Base-by-base conservation (phyloP, 2,888 invertebrate species). In the Agrilus mali region DNA sequence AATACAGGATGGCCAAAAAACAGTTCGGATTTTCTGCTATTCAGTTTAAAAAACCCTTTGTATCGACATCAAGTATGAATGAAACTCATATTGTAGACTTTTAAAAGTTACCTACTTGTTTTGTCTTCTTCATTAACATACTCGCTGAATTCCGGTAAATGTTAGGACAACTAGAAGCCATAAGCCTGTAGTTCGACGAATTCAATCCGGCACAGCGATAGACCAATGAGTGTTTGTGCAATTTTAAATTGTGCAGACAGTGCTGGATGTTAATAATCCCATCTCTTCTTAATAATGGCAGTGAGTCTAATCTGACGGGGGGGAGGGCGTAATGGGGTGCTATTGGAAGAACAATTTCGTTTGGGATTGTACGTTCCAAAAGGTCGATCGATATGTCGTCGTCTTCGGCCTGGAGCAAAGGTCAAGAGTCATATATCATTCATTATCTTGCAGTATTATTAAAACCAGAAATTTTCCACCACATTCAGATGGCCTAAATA, bases 151-250 rank as follows among this genome's bases (percentile, higher is more conserved):
- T 87, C 54, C 85, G 77, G 60, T 81, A 88, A 55, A 94, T 88
- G 66, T 94, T 85, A 0, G 94, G 94, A 63, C 93, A 93, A 36
- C 92, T 92, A 3, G 87, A 88, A 1, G 92, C 89, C 48, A 85
- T 75, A 46, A 90, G 66, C 42, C 82, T 75, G 64, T 90, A 90
- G 50, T 84, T 78, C 56, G 82, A 82, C 44, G 85, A 82, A 61
- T 86, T 88, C 44, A 90, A 66, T 71, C 88, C 82, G 5, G 89
- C 88, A 36, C 86, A 87, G 38, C 89, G 78, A 63, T 89, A 88
- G 64, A 88, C 85, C 50, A 90, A 80, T 0, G 86, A 86, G 59
- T 85, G 86, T 50, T 86, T 72, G 53, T 86, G 86, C 59, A 83
- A 72, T 54, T 77, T 73, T 44, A 83, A 71, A 55, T 82, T 78